Evolutionary conservation across 2,797 vertebrate species (phyloP).

Genomic region (Cynodonichthys magdalenae): DNA sequence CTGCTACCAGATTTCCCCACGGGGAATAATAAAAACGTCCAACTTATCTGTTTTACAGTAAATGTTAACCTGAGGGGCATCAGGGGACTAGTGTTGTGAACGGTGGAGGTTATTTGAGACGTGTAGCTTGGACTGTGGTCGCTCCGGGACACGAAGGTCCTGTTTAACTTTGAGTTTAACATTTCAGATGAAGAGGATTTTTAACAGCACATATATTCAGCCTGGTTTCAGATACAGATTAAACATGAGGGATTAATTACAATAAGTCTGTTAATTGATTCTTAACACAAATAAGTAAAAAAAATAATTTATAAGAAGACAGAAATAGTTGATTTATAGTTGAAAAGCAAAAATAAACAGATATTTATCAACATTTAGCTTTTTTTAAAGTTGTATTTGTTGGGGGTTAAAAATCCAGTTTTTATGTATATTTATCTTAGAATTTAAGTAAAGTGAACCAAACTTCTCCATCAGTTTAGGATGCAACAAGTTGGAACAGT

Average conservation of each 20-base stretch:
- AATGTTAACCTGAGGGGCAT: conserved; percentile 17
- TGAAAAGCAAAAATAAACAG: background rate
- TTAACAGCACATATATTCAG: background rate
- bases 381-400: background rate
- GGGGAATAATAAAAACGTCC: conserved; percentile 19
- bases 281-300: background rate
- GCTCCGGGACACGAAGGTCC: background rate
- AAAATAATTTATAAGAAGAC: background rate
- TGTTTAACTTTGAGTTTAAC: background rate
- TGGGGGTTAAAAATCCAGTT: no score
- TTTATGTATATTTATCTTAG: no score
- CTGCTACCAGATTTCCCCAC: conserved; percentile 24
- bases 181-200: background rate
- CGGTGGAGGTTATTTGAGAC: background rate
- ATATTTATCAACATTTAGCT: background rate
- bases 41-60: conserved; percentile 18
- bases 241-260: background rate
- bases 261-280: background rate
- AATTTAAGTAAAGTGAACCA: background rate
- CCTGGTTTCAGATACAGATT: background rate
- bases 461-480: accelerated
- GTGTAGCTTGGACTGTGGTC: background rate
- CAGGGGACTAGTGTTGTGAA: conserved; percentile 7
- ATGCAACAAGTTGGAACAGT: conserved; percentile 14
- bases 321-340: background rate